Base-by-base conservation (phyloP, 1,140 invertebrate species). In the Pissodes strobi region DNA sequence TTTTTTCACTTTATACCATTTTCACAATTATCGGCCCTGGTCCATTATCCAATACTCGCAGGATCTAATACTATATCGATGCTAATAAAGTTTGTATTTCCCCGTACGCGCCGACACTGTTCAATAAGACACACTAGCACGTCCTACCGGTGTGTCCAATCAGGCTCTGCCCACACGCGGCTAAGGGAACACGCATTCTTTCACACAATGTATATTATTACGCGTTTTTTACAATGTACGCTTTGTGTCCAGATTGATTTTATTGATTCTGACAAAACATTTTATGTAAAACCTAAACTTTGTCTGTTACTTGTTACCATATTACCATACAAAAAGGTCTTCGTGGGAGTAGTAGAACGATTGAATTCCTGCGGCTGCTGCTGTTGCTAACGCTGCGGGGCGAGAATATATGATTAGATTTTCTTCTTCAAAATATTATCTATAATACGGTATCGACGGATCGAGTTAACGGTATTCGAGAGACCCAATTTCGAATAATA, bases 201-300 rank as follows among this genome's bases (percentile, higher is more conserved):
- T 52, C 48, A 63, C 51, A 63, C 60, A 63, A 63, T 63, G 60
- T 46, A 63, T 55, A 63, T 63, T 55, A 63, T 63, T 63, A 63
- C 27, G 22, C 60, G 49, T 53, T 30, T 55, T n/a, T 55, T 63
- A 63, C 60, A 63, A 55, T 53, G 60, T 63, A 18, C 49, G 21
- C 49, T 55, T 63, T 63, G 58, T 63, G 39, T 55, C 23, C 60
- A 45, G 60, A 63, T 63, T 63, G 60, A 63, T 63, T 63, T 63
- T 63, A 63, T 63, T 63, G 60, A 55, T 63, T 55, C 51, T 63
- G 49, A 63, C 60, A 63, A 63, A 63, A 63, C 60, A 63, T 63
- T 63, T 63, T 63, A 63, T 63, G 51, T 63, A 63, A 63, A 63
- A 63, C 51, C 49, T 10, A 63, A 63, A 53, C 49, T 63, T 55